Evolutionary conservation across 2,888 invertebrate species (phyloP).

Genomic region (Catocala nupta): DNA sequence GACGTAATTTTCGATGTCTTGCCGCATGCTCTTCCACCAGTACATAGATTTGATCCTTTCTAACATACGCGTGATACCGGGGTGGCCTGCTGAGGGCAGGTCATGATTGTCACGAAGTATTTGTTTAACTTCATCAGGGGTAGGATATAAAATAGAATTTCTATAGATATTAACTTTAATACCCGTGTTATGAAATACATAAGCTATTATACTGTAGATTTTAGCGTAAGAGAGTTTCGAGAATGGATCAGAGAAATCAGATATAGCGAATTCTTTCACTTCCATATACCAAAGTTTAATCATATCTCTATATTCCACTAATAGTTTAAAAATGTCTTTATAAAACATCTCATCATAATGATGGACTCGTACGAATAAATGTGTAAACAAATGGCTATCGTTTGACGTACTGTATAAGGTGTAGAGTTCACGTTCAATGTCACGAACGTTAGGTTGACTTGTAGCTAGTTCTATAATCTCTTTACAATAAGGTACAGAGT

Average conservation of each 20-base stretch:
- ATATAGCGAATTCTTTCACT: slow-evolving; percentile 4
- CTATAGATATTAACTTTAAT: slow-evolving; percentile 12
- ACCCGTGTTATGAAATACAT: slow-evolving; percentile 1
- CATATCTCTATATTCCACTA: too few species aligned
- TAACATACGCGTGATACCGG: not conserved
- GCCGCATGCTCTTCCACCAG: too few species aligned
- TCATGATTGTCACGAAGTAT: slow-evolving; percentile 3
- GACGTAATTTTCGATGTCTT: slow-evolving; percentile 15
- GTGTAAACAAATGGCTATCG: too few species aligned
- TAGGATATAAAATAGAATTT: slow-evolving; percentile 10
- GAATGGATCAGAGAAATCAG: slow-evolving; percentile 8
- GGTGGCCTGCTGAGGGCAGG: not conserved
- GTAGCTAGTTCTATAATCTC: too few species aligned
- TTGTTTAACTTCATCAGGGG: slow-evolving; percentile 5
- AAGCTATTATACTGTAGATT: slow-evolving; percentile 8
- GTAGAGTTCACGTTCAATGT: too few species aligned
- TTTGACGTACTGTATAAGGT: too few species aligned
- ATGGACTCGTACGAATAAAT: too few species aligned
- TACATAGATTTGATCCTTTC: not conserved
- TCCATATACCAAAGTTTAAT: slow-evolving; percentile 7
- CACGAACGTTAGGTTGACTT: too few species aligned
- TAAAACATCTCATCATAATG: too few species aligned
- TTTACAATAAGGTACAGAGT: too few species aligned
- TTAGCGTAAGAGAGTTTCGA: slow-evolving; percentile 5
- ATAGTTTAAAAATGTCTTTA: too few species aligned